A percentile compares a stretch with the other conserved stretches of the same genome.
These are phyloP conservation scores for Gymnorhina tibicen DNA, from an alignment of 2,113 vertebrate species.

Conservation along the genomic window DNA sequence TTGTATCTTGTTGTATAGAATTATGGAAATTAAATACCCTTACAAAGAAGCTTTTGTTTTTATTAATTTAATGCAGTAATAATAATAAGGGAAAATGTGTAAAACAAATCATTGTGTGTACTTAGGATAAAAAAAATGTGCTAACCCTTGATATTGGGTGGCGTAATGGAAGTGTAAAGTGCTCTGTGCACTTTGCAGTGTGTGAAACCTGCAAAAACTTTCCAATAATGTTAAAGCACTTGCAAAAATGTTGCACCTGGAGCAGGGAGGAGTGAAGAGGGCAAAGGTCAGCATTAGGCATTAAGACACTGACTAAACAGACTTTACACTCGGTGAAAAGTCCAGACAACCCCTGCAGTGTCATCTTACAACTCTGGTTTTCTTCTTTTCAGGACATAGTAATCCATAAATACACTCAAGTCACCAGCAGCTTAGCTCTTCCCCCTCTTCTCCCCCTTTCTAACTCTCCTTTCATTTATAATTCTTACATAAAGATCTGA, in stretches of 20 bases:
- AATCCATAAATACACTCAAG: slow-evolving; percentile 86
- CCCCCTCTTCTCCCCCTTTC: slow-evolving; percentile 64
- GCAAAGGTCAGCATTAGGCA: slow-evolving; percentile 77
- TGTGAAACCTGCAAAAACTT: slow-evolving; percentile 36
- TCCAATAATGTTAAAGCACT: slow-evolving; percentile 16
- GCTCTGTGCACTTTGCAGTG: neutral
- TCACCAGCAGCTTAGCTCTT: slow-evolving; percentile 79
- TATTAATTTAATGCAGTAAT: neutral
- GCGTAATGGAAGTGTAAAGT: neutral
- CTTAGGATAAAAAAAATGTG: neutral
- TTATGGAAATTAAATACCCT: neutral
- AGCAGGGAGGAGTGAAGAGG: slow-evolving; percentile 75
- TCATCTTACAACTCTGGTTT: slow-evolving; percentile 77
- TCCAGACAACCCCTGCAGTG: slow-evolving; percentile 82
- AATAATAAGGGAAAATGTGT: neutral
- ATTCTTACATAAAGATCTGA: slow-evolving; percentile 73
- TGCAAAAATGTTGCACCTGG: slow-evolving; percentile 84
- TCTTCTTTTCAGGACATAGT: slow-evolving; percentile 73
- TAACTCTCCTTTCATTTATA: slow-evolving; percentile 62
- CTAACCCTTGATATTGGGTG: neutral
- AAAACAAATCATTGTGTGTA: neutral
- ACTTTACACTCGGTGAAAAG: slow-evolving; percentile 77
- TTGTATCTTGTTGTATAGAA: neutral
- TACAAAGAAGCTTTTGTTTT: neutral
- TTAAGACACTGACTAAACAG: slow-evolving; percentile 79